Percentiles rank a stretch among this genome's conserved stretches.
Conservation (phyloP, 2,797 vertebrate species). For the Morus bassanus region DNA sequence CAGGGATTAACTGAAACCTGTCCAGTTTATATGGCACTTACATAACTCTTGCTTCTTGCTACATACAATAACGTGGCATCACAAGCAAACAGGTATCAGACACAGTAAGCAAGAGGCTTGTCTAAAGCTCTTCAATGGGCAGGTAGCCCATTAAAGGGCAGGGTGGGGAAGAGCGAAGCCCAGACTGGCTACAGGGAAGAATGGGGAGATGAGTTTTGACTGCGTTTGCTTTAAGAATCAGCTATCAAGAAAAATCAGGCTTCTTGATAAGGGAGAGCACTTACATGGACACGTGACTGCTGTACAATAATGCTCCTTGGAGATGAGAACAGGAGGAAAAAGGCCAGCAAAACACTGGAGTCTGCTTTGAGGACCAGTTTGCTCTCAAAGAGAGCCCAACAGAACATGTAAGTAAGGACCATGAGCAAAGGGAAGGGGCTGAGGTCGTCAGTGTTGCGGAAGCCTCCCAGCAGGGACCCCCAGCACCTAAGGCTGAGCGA, state of each 20-base stretch:
- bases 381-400: not conserved
- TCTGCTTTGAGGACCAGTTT: not conserved
- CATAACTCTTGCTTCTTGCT: not conserved
- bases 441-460: not conserved
- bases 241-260: not conserved
- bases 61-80: not conserved
- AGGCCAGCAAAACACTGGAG: not conserved
- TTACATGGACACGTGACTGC: rapidly evolving
- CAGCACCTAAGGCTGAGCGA: rapidly evolving
- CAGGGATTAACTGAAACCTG: not conserved
- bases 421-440: not conserved
- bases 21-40: not conserved
- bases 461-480: not conserved
- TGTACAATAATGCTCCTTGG: not conserved
- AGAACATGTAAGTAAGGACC: rapidly evolving
- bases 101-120: not conserved
- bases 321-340: not conserved
- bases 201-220: not conserved
- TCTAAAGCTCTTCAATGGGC: not conserved
- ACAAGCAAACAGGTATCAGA: not conserved
- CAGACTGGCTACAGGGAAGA: not conserved
- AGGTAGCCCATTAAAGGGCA: not conserved
- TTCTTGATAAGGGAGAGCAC: not conserved
- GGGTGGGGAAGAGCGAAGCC: not conserved
- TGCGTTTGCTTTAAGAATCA: not conserved